Conservation (phyloP, 92 coral and sea anemone species). For the Plumapathes pennacea region DNA sequence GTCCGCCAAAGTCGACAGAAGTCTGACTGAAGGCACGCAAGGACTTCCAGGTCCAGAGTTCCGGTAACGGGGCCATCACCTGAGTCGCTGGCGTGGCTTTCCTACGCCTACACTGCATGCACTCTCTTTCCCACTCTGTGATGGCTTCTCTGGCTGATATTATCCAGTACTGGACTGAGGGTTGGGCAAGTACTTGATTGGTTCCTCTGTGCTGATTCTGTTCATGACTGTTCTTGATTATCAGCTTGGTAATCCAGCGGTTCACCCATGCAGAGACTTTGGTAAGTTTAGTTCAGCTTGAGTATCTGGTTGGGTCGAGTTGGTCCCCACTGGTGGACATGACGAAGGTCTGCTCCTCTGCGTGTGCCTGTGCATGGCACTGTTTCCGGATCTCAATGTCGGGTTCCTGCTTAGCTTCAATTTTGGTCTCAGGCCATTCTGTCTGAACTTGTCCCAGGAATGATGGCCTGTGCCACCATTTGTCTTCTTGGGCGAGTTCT, state of each 20-base stretch:
- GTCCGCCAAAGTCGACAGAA: constrained; percentile 18
- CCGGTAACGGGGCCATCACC: constrained; percentile 20
- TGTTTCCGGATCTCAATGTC: constrained; percentile 5
- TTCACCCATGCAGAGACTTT: constrained; percentile 7
- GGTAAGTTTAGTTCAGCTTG: constrained; percentile 15
- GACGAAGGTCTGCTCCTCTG: neutral
- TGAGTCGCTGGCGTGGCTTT: constrained; percentile 8
- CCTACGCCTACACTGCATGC: constrained; percentile 13
- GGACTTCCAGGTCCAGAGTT: constrained; percentile 20
- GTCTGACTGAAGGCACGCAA: constrained; percentile 24
- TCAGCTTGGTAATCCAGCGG: constrained; percentile 19
- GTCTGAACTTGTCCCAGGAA: constrained; percentile 1
- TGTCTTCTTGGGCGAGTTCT: constrained; percentile 10
- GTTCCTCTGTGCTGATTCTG: constrained; percentile 17
- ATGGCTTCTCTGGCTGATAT: constrained; percentile 40
- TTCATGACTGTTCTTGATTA: constrained; percentile 26
- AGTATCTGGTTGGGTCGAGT: constrained; percentile 10
- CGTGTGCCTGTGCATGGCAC: neutral
- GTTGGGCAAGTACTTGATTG: constrained; percentile 25
- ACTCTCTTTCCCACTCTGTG: constrained; percentile 27
- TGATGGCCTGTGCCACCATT: constrained; percentile 32
- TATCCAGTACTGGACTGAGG: constrained; percentile 17
- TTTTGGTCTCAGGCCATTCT: constrained; percentile 32
- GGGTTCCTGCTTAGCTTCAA: neutral
- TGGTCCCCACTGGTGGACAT: constrained; percentile 5